A percentile compares a stretch with the other conserved stretches of the same genome.
phyloP scores from a whole-genome alignment of 2,113 vertebrate species.

The Bubalus kerabau region DNA sequence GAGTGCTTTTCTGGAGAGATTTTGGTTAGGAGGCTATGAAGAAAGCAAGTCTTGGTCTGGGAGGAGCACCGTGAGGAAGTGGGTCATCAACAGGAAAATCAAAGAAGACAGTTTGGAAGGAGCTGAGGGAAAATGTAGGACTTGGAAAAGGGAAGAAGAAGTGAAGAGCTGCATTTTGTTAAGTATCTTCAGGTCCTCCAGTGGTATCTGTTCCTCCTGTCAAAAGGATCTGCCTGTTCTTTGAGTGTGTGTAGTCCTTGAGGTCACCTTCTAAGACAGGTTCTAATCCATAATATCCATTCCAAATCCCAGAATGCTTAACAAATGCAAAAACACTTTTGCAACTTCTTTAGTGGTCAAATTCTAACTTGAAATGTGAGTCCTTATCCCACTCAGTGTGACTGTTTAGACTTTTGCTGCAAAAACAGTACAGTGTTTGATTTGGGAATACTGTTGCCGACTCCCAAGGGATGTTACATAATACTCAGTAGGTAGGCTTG shows the following conservation, averaged over 20 bases:
- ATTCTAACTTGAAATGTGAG: not conserved
- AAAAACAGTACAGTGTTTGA: not conserved
- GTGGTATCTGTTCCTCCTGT: not conserved
- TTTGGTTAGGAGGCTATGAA: not conserved
- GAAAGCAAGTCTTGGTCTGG: not conserved
- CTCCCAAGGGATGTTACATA: accelerated
- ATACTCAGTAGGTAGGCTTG: not conserved
- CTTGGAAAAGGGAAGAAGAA: not conserved
- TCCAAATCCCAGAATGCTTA: not conserved
- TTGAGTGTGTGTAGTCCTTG: not conserved
- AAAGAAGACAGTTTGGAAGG: not conserved
- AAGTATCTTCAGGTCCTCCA: not conserved
- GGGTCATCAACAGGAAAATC: not conserved
- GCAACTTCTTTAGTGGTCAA: not conserved
- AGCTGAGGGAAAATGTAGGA: not conserved
- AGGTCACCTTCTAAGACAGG: not conserved
- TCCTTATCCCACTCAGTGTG: not conserved
- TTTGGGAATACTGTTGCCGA: not conserved
- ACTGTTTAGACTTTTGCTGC: not conserved
- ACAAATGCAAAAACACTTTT: not conserved
- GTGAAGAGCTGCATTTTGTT: not conserved
- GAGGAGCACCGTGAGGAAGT: not conserved
- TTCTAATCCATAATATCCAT: not conserved
- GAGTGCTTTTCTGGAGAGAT: not conserved
- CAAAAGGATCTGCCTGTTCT: not conserved